A percentile compares a stretch with the other conserved stretches of the same genome.
Conservation (phyloP, 2,113 vertebrate species). For the Mormoops blainvillei region DNA sequence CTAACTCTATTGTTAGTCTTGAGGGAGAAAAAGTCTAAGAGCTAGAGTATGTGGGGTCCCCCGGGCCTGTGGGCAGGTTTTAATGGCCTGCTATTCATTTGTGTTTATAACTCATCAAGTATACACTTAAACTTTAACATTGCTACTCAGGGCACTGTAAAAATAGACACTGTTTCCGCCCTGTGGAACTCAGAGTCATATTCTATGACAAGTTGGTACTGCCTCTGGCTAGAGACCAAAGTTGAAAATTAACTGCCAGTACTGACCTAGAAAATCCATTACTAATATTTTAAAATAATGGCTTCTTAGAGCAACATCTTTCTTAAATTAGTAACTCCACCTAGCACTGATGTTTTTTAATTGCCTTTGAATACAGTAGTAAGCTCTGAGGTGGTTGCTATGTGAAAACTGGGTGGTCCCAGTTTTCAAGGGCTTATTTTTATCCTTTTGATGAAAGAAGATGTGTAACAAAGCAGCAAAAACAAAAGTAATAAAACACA, state of each 20-base stretch:
- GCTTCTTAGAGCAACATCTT: background rate
- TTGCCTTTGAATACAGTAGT: background rate
- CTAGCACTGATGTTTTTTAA: background rate
- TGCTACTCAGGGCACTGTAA: background rate
- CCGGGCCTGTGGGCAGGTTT: background rate
- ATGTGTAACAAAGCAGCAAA: background rate
- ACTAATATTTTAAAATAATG: slow-evolving; percentile 5
- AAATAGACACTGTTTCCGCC: background rate
- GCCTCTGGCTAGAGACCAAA: slow-evolving; percentile 22
- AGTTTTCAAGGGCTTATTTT: background rate
- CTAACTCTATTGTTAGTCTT: background rate
- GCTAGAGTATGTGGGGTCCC: background rate
- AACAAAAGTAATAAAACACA: background rate
- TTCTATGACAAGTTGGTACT: background rate
- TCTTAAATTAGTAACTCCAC: slow-evolving; percentile 28
- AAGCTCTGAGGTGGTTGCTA: background rate
- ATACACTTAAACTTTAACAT: background rate
- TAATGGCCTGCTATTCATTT: background rate
- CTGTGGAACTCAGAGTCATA: slow-evolving; percentile 16
- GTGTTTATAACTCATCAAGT: background rate
- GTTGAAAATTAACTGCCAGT: background rate
- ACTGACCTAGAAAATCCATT: background rate
- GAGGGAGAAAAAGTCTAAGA: background rate
- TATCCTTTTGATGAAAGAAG: background rate
- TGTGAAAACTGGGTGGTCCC: background rate